A percentile compares a stretch with the other conserved stretches of the same genome.
These are phyloP conservation scores for Hyles euphorbiae DNA, from an alignment of 1,140 invertebrate genomes.

Conservation along the genomic window DNA sequence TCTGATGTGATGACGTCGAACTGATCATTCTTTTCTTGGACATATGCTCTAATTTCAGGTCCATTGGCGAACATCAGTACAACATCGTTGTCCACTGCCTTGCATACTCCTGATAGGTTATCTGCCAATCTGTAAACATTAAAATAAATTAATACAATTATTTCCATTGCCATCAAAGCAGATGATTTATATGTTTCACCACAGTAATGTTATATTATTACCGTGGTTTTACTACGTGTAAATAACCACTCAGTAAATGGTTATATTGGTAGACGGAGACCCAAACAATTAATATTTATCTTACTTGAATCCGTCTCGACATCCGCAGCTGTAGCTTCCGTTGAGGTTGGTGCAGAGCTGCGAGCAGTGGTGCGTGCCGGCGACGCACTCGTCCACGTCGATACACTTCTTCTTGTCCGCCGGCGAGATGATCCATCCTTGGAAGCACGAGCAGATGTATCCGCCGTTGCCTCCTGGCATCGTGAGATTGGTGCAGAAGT, in stretches of 20 bases:
- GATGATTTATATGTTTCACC: too few species aligned
- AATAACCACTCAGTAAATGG: too few species aligned
- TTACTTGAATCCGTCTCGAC: slow-evolving; percentile 86
- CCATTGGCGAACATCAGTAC: slow-evolving; percentile 86
- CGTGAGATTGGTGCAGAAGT: slow-evolving; percentile 91
- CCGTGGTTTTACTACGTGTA: too few species aligned
- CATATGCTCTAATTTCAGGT: slow-evolving; percentile 88
- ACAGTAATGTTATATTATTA: too few species aligned
- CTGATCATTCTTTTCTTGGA: slow-evolving; percentile 80
- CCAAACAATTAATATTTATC: not conserved
- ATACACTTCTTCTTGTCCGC: slow-evolving; percentile 86
- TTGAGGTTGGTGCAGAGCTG: slow-evolving; percentile 96
- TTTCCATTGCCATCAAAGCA: too few species aligned
- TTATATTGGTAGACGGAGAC: too few species aligned
- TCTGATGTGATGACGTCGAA: slow-evolving; percentile 87
- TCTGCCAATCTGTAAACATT: slow-evolving; percentile 77
- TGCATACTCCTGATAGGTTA: slow-evolving; percentile 88
- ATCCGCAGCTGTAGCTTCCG: slow-evolving; percentile 92
- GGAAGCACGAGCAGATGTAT: slow-evolving; percentile 92
- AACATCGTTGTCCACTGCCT: slow-evolving; percentile 79
- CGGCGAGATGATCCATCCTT: slow-evolving; percentile 88
- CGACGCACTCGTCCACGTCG: slow-evolving; percentile 94
- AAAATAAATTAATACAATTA: too few species aligned
- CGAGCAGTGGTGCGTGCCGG: slow-evolving; percentile 90
- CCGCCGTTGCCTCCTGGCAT: slow-evolving; percentile 80